These are phyloP conservation scores for Centropus unirufus DNA, from an alignment of 2,113 vertebrate genomes.

Conservation along the genomic window DNA sequence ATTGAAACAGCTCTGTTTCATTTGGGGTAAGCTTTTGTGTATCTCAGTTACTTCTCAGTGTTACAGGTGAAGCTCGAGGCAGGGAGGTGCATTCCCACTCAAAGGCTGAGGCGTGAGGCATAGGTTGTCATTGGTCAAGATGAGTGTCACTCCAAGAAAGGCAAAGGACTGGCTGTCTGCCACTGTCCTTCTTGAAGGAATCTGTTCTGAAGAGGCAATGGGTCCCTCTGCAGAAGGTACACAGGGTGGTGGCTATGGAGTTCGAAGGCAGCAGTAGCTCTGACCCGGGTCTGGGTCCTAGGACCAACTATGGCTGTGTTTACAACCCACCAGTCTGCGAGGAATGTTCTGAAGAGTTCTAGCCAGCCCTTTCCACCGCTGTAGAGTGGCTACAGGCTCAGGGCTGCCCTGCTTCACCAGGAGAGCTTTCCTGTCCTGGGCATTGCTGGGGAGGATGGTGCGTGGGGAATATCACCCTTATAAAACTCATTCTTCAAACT, in stretches of 20 bases:
- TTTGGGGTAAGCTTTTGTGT: background rate
- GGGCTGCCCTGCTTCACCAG: background rate
- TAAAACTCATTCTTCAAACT: background rate
- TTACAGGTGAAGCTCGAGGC: background rate
- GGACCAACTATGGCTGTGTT: rapidly evolving
- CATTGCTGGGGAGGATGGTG: background rate
- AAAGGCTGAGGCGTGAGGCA: background rate
- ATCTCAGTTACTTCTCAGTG: background rate
- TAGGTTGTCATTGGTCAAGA: background rate
- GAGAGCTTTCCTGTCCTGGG: background rate
- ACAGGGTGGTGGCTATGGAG: background rate
- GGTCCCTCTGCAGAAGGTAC: rapidly evolving
- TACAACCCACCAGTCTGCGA: no score
- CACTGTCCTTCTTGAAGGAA: rapidly evolving
- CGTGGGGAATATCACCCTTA: rapidly evolving
- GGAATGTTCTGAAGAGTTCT: no score
- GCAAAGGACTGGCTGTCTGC: background rate
- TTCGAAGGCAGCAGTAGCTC: rapidly evolving
- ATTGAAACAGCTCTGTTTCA: background rate
- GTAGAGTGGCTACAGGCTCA: background rate
- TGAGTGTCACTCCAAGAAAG: background rate
- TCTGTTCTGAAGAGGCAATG: rapidly evolving
- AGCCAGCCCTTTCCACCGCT: no score
- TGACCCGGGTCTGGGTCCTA: no score
- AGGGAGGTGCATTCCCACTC: rapidly evolving